Conservation (phyloP, 2,888 invertebrate genomes). For the Chrysodeixis includens region DNA sequence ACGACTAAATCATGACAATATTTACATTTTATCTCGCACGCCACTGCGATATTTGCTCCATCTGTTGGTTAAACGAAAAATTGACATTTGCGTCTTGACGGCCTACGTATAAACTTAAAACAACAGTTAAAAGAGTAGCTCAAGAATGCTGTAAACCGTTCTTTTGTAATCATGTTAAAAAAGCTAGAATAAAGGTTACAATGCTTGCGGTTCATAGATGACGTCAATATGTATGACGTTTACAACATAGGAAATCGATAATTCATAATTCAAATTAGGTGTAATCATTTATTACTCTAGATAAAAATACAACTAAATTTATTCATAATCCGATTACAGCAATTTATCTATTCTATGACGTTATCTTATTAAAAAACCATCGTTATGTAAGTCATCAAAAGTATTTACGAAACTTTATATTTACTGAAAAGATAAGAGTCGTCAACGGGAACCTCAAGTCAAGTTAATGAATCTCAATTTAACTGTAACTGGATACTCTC, state of each 20-base stretch:
- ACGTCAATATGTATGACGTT: constrained; percentile 41
- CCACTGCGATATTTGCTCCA: constrained; percentile 67
- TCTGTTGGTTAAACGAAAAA: constrained; percentile 50
- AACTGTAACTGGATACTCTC: constrained; percentile 65
- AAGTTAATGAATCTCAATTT: constrained; percentile 65
- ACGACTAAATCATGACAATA: constrained; percentile 78
- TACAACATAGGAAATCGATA: constrained; percentile 32
- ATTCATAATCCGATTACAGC: constrained; percentile 19
- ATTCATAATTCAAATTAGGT: constrained; percentile 33
- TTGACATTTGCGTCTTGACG: constrained; percentile 22
- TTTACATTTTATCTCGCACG: constrained; percentile 74
- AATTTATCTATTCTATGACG: constrained; percentile 21
- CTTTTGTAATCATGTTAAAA: constrained; percentile 26
- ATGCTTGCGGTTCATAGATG: constrained; percentile 43
- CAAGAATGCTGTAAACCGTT: constrained; percentile 43
- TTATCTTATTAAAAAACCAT: constrained; percentile 29
- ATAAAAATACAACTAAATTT: background rate
- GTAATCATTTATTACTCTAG: constrained; percentile 14
- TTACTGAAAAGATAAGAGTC: constrained; percentile 23
- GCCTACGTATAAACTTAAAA: constrained; percentile 42
- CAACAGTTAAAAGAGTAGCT: constrained; percentile 43
- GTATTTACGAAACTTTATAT: too few relatives aligned
- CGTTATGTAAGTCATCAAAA: too few relatives aligned
- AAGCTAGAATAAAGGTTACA: constrained; percentile 22
- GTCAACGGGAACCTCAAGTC: constrained; percentile 28